These are phyloP conservation scores for Salarias fasciatus DNA, from an alignment of 2,797 vertebrate species.

Conservation along the genomic window DNA sequence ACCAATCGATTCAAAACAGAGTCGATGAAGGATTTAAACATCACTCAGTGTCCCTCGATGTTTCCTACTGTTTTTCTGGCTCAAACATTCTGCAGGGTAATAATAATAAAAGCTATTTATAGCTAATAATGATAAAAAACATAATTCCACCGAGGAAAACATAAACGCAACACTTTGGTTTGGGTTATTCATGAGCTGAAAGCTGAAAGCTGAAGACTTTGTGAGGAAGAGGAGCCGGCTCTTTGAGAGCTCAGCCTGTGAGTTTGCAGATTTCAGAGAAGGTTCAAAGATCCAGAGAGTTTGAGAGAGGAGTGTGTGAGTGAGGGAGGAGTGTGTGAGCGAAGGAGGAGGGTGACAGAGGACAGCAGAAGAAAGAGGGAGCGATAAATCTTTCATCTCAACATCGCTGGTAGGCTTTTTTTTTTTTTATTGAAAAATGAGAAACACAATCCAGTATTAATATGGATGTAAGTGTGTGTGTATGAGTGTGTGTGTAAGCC, in stretches of 20 bases:
- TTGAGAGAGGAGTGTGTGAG: slow-evolving; percentile 3
- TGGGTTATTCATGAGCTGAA: slow-evolving; percentile 16
- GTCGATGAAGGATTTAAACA: no score
- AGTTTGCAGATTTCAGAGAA: slow-evolving; percentile 9
- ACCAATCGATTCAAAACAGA: no score
- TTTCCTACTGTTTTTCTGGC: no score
- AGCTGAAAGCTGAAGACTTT: neutral
- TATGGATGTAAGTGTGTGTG: slow-evolving; percentile 11
- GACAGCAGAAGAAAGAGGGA: slow-evolving; percentile 13
- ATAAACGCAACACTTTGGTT: no score
- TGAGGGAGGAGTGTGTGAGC: slow-evolving; percentile 7
- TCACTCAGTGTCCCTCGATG: no score
- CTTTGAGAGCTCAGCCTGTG: neutral
- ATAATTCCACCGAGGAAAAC: no score
- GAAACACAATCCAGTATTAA: slow-evolving; percentile 53
- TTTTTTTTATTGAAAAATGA: slow-evolving; percentile 40
- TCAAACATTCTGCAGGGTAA: no score
- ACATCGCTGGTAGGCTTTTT: slow-evolving; percentile 18
- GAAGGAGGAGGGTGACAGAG: slow-evolving; percentile 27
- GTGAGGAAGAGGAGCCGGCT: slow-evolving; percentile 3
- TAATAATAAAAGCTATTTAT: no score
- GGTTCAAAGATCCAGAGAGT: slow-evolving; percentile 18
- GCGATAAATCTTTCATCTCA: slow-evolving; percentile 51
- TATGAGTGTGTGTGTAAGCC: neutral
- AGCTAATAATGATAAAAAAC: no score